Evolutionary conservation across 1,140 invertebrate genomes (phyloP).

Genomic region (Zaprionus ghesquierei): DNA sequence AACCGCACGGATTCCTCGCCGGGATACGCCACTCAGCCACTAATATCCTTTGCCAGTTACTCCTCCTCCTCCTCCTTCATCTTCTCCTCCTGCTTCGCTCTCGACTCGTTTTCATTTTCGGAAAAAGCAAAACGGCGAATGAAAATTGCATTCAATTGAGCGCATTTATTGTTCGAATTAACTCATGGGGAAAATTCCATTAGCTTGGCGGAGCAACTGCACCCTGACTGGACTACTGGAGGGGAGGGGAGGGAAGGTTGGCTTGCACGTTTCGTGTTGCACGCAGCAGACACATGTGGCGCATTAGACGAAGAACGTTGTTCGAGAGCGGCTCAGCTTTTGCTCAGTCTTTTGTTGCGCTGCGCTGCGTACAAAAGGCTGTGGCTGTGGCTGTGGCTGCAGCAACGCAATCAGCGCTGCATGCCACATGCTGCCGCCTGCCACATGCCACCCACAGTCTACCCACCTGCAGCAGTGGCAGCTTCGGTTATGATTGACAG

Average conservation of each 20-base stretch:
- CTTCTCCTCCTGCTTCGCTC: not conserved
- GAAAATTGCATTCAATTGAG: conserved; percentile 81
- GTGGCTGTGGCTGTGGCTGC: not conserved
- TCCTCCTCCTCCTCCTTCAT: not conserved
- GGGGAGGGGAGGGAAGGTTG: not conserved
- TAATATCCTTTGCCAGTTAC: conserved; percentile 64
- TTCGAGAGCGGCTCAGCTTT: conserved; percentile 37
- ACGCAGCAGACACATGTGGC: conserved; percentile 60
- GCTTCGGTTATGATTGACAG: conserved; percentile 41
- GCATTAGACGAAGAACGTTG: conserved; percentile 40
- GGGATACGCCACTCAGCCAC: conserved; percentile 42
- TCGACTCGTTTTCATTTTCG: conserved; percentile 53
- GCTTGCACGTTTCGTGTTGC: conserved; percentile 27
- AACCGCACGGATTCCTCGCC: conserved; percentile 53
- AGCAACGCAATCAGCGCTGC: conserved; percentile 29
- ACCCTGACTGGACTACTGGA: conserved; percentile 41
- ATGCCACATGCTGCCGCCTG: not conserved
- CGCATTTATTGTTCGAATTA: conserved; percentile 81
- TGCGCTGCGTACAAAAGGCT: conserved; percentile 10
- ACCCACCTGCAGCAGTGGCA: conserved; percentile 38
- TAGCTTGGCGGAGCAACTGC: conserved; percentile 74
- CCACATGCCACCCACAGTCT: not conserved
- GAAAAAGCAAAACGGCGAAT: conserved; percentile 66
- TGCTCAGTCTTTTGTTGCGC: conserved; percentile 56
- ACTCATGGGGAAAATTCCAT: conserved; percentile 80